Percentiles rank a stretch among this genome's conserved stretches.
Conservation (phyloP, 53 echinoderm and acorn worm species). For the Arbacia lixula region DNA sequence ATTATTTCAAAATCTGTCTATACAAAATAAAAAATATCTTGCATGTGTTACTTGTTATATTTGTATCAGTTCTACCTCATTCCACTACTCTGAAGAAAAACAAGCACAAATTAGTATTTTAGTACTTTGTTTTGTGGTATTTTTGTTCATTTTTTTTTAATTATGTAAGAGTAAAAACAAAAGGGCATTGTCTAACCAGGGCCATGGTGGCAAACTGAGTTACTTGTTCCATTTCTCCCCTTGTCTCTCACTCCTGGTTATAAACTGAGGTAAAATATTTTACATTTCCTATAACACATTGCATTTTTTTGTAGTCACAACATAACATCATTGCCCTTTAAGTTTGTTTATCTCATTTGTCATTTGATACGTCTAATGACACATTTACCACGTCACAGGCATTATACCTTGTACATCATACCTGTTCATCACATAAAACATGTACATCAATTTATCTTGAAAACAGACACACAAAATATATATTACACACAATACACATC, state of each 20-base stretch:
- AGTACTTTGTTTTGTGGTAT: slow-evolving; percentile 43
- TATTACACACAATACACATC: slow-evolving; percentile 26
- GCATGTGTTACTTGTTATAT: not conserved
- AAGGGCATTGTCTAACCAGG: no score
- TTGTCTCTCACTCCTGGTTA: no score
- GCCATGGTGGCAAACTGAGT: no score
- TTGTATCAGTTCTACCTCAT: not conserved
- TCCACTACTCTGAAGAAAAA: not conserved
- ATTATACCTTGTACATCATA: no score
- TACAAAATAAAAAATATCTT: slow-evolving; percentile 39
- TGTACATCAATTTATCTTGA: not conserved
- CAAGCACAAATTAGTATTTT: slow-evolving; percentile 35
- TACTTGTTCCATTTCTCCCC: no score
- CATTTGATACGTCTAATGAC: no score
- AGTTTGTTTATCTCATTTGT: no score
- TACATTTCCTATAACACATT: no score
- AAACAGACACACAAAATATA: slow-evolving; percentile 40
- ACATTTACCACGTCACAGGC: no score
- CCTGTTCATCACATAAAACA: slow-evolving; percentile 18
- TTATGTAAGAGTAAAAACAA: not conserved
- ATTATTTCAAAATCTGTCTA: slow-evolving; percentile 30
- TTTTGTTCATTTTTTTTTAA: slow-evolving; percentile 5
- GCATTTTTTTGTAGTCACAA: no score
- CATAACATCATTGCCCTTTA: no score
- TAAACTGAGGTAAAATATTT: no score